A percentile compares a stretch with the other conserved stretches of the same genome.
These are phyloP conservation scores for Sepioteuthis lessoniana DNA, from an alignment of 2,888 invertebrate genomes.

Conservation along the genomic window DNA sequence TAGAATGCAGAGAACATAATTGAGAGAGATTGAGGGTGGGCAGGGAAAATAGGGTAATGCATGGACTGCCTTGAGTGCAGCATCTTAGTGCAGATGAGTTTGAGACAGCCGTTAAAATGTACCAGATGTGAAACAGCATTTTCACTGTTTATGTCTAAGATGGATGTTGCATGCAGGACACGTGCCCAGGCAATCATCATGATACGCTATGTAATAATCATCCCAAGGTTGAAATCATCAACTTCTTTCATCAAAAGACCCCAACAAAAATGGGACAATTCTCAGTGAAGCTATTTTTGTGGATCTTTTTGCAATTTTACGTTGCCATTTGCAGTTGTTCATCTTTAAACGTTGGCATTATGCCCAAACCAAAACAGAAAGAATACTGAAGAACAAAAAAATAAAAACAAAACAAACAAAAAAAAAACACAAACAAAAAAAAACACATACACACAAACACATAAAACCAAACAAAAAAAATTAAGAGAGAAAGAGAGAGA, in stretches of 20 bases:
- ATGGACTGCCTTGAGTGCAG: too few relatives aligned
- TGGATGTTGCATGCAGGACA: neutral
- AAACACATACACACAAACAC: neutral
- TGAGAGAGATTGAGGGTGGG: neutral
- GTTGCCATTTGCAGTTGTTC: conserved; percentile 33
- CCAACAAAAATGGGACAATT: neutral
- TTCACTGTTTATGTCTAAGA: neutral
- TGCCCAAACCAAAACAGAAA: neutral
- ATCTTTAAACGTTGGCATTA: conserved; percentile 5
- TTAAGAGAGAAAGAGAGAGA: too few relatives aligned
- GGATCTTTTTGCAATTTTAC: neutral
- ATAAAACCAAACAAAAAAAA: neutral
- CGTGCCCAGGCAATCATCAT: neutral
- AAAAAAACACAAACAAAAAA: neutral
- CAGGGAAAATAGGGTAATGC: neutral
- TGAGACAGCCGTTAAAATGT: neutral
- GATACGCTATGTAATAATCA: neutral
- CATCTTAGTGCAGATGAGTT: too few relatives aligned
- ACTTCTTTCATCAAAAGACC: neutral
- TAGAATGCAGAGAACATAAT: neutral
- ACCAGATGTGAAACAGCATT: conserved; percentile 16
- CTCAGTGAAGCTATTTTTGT: neutral
- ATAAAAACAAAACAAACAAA: neutral
- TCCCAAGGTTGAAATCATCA: conserved; percentile 8
- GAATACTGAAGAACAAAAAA: too few relatives aligned